Conservation (phyloP, 1,140 invertebrate species). For the Cataglyphis hispanica region DNA sequence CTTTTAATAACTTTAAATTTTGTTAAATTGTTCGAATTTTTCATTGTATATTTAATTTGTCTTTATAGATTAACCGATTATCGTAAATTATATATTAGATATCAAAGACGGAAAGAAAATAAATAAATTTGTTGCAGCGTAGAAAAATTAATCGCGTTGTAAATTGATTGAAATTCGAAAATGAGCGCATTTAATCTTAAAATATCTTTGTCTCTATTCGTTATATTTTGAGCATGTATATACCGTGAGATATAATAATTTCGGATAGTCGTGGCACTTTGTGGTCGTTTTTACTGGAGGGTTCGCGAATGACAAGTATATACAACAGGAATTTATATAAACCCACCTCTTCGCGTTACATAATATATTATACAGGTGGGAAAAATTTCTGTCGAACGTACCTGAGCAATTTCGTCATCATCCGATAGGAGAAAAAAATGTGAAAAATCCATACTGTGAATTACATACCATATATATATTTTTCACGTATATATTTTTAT, state of each 20-base stretch:
- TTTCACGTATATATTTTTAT: background rate
- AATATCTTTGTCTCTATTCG: background rate
- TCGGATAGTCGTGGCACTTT: conserved; percentile 18
- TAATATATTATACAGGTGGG: conserved; percentile 26
- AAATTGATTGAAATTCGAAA: conserved; percentile 12
- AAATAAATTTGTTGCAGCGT: background rate
- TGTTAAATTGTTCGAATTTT: too few species aligned
- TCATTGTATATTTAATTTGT: background rate
- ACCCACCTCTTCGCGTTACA: conserved; percentile 1
- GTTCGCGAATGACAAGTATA: background rate
- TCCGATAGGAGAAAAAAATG: background rate
- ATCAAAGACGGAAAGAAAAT: background rate
- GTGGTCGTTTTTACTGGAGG: background rate
- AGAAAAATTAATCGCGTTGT: background rate
- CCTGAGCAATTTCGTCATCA: conserved; percentile 44
- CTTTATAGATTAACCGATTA: background rate
- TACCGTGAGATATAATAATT: conserved; percentile 24
- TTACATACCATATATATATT: background rate
- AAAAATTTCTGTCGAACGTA: conserved; percentile 46
- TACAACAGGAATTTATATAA: conserved; percentile 57
- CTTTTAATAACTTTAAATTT: background rate
- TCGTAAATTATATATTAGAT: background rate
- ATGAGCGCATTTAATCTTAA: background rate
- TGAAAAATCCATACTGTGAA: background rate
- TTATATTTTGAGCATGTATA: conserved; percentile 23